Base-by-base conservation (phyloP, 2,113 vertebrate species). In the Scophthalmus maximus region DNA sequence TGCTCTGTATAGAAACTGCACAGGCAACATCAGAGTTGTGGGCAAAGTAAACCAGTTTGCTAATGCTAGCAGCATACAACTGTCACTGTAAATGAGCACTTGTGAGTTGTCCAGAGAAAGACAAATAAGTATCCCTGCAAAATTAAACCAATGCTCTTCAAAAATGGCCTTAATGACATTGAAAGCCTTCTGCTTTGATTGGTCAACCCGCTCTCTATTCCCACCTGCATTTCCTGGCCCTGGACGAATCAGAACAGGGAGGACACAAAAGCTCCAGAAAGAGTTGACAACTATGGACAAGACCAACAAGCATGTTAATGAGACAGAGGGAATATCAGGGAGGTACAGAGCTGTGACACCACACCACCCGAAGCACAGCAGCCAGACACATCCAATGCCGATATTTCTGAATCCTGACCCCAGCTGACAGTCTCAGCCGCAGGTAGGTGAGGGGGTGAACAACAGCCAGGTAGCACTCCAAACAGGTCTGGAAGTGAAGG, bases 391-490 rank as follows among this genome's bases (percentile, higher is more conserved):
- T 1, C 3, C 56, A 1, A 59, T 10, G 25, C 27, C 51, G 0
- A 63, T 11, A 11, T 81, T 75, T 25, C 73, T 51, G n/a, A n/a
- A 86, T 57, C 34, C 2, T 47, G 56, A 55, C 32, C 3, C 74
- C 69, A 0, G 49, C 8, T 0, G 36, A 11, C 1, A 20, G 27
- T 18, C 4, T 81, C 26, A 82, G 26, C 1, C 42, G 10, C 17
- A 47, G 3, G 32, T 87, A 83, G 22, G 17, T 18, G 32, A 81
- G 3, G 0, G 85, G 81, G 26, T 75, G 57, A 20, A 79, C 81
- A 0, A 79, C 71, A n/a, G 83, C 79, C 38, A 85, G 47, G 70
- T 81, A 85, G 11, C 61, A 53, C 10, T 85, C 78, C 23, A 76
- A 23, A 32, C 75, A 84, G 59, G 78, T 73, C 4, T 81, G 44